A percentile compares a stretch with the other conserved stretches of the same genome.
Conservation (phyloP, 2,888 invertebrate genomes). For the Bimastos eiseni region DNA sequence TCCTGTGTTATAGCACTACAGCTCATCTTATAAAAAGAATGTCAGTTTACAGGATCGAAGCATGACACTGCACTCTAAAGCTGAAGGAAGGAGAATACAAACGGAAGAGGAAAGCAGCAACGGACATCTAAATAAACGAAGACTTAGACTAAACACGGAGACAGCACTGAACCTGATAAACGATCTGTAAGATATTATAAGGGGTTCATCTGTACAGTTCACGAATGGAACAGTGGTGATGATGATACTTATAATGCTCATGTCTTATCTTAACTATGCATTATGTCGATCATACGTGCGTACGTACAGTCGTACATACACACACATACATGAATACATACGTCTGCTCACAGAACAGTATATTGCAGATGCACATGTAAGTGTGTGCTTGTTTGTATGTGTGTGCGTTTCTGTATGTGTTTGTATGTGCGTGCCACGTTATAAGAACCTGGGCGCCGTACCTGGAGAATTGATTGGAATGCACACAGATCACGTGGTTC, state of each 20-base stretch:
- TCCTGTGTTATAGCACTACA: no score
- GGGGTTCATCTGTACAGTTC: neutral
- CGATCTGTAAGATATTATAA: neutral
- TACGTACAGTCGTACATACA: no score
- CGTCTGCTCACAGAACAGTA: no score
- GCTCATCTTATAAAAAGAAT: neutral
- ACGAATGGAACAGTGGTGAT: neutral
- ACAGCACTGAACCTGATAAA: neutral
- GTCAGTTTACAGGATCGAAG: neutral
- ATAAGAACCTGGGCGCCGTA: neutral
- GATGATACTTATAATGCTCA: neutral
- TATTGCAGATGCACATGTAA: no score
- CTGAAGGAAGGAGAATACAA: neutral
- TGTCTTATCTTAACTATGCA: no score
- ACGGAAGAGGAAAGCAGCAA: neutral
- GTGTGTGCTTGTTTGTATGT: no score
- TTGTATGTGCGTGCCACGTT: no score
- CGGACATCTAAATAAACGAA: neutral
- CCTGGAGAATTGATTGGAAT: slow-evolving; percentile 4
- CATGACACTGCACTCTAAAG: neutral
- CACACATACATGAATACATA: no score
- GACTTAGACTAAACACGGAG: neutral
- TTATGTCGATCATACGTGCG: no score
- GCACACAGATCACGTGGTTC: neutral
- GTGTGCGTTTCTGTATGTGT: no score